Evolutionary conservation across 2,113 vertebrate genomes (phyloP), one percentile per base, ranked within the genome.

Genomic region (Sinocyclocheilus anshuiensis): DNA sequence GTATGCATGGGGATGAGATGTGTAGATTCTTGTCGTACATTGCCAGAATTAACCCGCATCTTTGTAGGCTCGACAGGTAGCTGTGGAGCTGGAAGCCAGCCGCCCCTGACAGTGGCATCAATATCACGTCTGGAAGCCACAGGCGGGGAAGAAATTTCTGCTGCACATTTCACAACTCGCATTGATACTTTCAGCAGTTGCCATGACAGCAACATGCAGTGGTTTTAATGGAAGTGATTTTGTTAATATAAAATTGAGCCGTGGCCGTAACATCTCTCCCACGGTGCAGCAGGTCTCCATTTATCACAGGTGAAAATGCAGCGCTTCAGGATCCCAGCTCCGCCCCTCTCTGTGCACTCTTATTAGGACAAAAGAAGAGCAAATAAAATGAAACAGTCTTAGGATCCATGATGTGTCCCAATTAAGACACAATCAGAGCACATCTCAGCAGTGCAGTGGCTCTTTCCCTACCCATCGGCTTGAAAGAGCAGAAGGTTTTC

Each of bases 171-270:
- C 76, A 63, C 81, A 87, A 86, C 88, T 89, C 87, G 77, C 87
- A 82, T 87, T 78, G 78, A 86, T 86, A 90, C 82, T 84, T 89
- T 76, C 63, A 74, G 76, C 63, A 69, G 91, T 92, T 90, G 76
- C 90, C 89, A 90, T 92, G 90, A 89, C 89, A 91, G 88, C 89
- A 36, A 48, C 26, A 78, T 42, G 57, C 84, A 67, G 77, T 81
- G 81, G 75, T 83, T 86, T 87, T 88, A 88, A 89, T 86, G 69
- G 86, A 84, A 87, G 84, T 83, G 88, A 87, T 90, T 90, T 91
- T 90, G 87, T 89, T 90, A 77, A 89, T 88, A 83, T 89, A 86
- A 87, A 90, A 88, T 84, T 78, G 59, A 84, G 84, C 72, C 74
- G 45, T 77, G 53, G 83, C 72, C 22, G 78, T 78, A 86, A 84